Base-by-base conservation (phyloP, 2,888 invertebrate species). In the Cyrtodaria siliqua region DNA sequence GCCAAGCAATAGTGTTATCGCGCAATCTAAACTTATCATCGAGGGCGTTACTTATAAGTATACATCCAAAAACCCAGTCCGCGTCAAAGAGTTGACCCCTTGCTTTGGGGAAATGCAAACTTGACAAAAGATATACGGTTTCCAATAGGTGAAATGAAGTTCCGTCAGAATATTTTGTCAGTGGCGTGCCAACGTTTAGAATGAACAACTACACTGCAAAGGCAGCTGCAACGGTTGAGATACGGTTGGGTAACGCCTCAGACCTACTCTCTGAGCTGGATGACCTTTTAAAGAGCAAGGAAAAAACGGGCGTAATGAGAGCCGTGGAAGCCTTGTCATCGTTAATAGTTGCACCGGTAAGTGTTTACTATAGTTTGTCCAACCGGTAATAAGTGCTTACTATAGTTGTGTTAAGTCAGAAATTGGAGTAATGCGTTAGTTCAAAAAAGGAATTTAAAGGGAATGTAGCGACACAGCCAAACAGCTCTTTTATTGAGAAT, bases 91-190 rank as follows among this genome's bases (percentile, higher is more conserved):
- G 52, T 80, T 77, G 56, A 84, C 76, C 0, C 63, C 70, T 0
- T 89, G 89, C 47, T 88, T 90, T 63, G 76, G 77, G 38, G 67
- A 72, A 38, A 70, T 6, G 70, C 29, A 0, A 78, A 73, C 8
- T 44, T 86, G 2, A 77, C 85, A 16, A 50, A 53, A 1, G 85
- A 85, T 23, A 67, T 87, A 1, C 72, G 82, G 0, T 73, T 84
- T 29, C 84, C 83, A 16, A 83, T 81, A 23, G 89, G 87, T 12
- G 84, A 87, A 63, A 67, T 87, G 20, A 83, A 75, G 84, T 91
- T 50, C 86, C 87, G 6, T 88, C 90, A 0, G 79, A 77, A 27
- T 79, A 83, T 38, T 86, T 90, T 50, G 74, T 76, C 1, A 72
- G 75, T 18, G 81, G 84, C 20, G 82, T 81, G 16, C 77, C 85